These are phyloP conservation scores for Podarcis siculus DNA, from an alignment of 2,797 vertebrate species.

Conservation along the genomic window DNA sequence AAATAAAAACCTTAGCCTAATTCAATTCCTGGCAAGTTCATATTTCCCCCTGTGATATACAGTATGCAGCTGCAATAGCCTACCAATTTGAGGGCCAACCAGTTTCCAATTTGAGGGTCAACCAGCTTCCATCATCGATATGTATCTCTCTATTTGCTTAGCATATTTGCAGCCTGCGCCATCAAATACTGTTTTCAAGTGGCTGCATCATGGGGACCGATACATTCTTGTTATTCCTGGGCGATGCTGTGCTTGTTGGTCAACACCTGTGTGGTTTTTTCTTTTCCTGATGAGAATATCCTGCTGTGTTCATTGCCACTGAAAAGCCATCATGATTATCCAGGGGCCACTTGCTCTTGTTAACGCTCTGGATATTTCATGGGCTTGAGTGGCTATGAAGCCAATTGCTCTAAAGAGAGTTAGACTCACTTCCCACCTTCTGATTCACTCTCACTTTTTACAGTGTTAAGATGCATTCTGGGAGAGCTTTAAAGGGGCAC, in stretches of 20 bases:
- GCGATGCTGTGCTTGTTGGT: not conserved
- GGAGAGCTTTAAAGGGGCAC: not conserved
- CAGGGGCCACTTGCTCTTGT: conserved; percentile 28
- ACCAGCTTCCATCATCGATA: not conserved
- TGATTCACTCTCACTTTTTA: not conserved
- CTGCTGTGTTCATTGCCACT: conserved; percentile 15
- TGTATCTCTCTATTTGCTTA: not conserved
- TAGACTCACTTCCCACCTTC: not conserved
- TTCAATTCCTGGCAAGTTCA: not conserved
- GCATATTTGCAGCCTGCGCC: not conserved
- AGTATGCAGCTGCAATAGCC: not conserved
- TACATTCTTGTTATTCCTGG: not conserved
- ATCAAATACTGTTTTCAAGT: not conserved
- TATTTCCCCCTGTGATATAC: not conserved
- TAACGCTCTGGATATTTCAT: conserved; percentile 49
- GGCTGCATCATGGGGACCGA: no score
- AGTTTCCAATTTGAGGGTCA: not conserved
- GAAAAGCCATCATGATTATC: conserved; percentile 32
- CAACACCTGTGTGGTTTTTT: not conserved
- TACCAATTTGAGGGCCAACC: not conserved
- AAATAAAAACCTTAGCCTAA: not conserved
- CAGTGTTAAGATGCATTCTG: conserved; percentile 17
- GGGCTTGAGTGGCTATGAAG: conserved; percentile 21
- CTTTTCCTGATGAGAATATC: not conserved
- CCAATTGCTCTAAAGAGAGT: conserved; percentile 6